Percentiles rank a stretch among this genome's conserved stretches.
Evolutionary conservation across 2,113 vertebrate genomes (phyloP).

Genomic region (Peromyscus leucopus): DNA sequence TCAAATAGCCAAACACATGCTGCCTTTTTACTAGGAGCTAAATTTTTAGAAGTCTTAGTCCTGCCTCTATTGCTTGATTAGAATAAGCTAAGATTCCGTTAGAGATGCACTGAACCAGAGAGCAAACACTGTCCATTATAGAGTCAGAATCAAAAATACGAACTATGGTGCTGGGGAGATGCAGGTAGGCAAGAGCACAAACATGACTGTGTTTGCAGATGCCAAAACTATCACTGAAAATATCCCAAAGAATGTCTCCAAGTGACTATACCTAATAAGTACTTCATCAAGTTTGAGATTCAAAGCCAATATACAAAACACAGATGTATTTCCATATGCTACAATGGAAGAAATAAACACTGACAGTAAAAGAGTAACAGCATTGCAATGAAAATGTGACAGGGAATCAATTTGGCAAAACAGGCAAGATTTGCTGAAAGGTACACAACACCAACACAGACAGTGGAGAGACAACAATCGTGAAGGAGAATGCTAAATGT

Average conservation of each 20-base stretch:
- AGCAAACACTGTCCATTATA: neutral
- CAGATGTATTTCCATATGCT: neutral
- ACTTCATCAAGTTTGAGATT: conserved; percentile 42
- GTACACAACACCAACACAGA: neutral
- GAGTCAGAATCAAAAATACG: neutral
- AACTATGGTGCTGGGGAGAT: neutral
- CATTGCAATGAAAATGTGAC: neutral
- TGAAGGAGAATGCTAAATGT: conserved; percentile 8
- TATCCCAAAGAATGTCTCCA: neutral
- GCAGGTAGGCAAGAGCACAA: neutral
- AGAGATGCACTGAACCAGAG: neutral
- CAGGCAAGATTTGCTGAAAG: conserved; percentile 16
- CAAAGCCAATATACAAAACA: conserved; percentile 13
- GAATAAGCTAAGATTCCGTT: conserved; percentile 40
- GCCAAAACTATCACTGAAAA: neutral
- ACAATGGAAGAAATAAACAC: conserved; percentile 18
- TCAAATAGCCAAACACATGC: too few relatives aligned
- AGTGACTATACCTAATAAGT: neutral
- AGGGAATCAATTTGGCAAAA: conserved; percentile 24
- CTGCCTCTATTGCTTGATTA: conserved; percentile 13
- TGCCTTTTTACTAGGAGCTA: neutral
- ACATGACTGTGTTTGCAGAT: neutral
- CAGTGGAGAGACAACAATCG: neutral
- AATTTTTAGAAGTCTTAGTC: conserved; percentile 18
- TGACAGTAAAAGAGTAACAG: neutral